A percentile compares a stretch with the other conserved stretches of the same genome.
Evolutionary conservation across 2,113 vertebrate species (phyloP).

Genomic region (Gasterosteus nipponicus): DNA sequence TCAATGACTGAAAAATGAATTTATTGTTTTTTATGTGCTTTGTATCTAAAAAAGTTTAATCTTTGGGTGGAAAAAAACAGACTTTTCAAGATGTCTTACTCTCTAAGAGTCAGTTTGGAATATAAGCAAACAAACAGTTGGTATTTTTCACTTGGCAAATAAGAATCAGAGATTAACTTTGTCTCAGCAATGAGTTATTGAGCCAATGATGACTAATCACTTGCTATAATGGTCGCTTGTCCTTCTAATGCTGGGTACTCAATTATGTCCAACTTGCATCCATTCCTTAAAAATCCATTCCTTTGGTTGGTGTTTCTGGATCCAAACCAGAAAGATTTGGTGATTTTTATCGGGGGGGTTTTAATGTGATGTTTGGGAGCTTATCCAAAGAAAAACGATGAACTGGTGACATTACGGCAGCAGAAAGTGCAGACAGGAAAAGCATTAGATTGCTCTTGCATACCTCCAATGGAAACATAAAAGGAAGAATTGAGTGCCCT

Average conservation of each 20-base stretch:
- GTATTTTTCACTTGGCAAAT: background rate
- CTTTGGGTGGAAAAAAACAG: background rate
- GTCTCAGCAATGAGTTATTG: conserved; percentile 11
- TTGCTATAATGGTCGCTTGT: background rate
- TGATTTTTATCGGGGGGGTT: conserved; percentile 17
- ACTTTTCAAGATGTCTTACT: background rate
- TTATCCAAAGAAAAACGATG: conserved; percentile 7
- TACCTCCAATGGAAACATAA: conserved; percentile 65
- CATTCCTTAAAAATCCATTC: conserved; percentile 18
- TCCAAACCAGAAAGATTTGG: conserved; percentile 21
- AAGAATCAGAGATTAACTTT: background rate
- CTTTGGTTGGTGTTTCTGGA: conserved; percentile 5
- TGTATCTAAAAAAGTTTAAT: background rate
- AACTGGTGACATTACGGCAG: conserved; percentile 13
- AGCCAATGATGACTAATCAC: conserved; percentile 19
- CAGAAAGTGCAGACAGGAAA: conserved; percentile 55
- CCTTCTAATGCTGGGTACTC: background rate
- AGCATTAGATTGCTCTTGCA: conserved; percentile 46
- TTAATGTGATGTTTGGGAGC: conserved; percentile 14
- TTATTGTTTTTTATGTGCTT: background rate
- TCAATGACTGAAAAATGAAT: background rate
- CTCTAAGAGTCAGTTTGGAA: too few relatives aligned
- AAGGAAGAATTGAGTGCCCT: conserved; percentile 56
- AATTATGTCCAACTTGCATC: conserved; percentile 10
- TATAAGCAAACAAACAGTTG: background rate